Conservation (phyloP, 2,888 invertebrate species). For the Gerosis bhagava region DNA sequence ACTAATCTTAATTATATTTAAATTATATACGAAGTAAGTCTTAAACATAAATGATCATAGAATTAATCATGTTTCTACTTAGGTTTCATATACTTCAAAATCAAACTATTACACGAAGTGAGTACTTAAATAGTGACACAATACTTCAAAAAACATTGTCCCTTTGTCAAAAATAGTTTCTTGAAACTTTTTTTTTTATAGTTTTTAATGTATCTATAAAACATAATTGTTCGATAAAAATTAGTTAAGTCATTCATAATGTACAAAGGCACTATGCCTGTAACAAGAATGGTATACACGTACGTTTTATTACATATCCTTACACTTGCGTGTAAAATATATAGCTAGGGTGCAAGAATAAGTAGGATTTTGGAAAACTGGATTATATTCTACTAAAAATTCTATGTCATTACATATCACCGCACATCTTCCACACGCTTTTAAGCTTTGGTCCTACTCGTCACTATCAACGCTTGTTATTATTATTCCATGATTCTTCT, state of each 20-base stretch:
- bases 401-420: too few relatives aligned
- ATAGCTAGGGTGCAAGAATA: too few relatives aligned
- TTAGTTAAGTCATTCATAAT: conserved; percentile 51
- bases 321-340: not conserved
- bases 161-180: too few relatives aligned
- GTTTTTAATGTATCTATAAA: conserved; percentile 38
- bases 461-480: too few relatives aligned
- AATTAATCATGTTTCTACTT: conserved; percentile 9
- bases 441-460: conserved; percentile 66
- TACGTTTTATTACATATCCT: conserved; percentile 3
- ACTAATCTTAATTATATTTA: conserved; percentile 61
- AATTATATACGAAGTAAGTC: conserved; percentile 56
- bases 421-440: too few relatives aligned
- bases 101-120: conserved; percentile 43
- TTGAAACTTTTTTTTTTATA: conserved; percentile 25
- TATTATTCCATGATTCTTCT: too few relatives aligned
- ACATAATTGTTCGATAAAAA: conserved; percentile 34
- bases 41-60: conserved; percentile 37
- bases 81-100: conserved; percentile 41
- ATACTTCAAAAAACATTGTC: too few relatives aligned
- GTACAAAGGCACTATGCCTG: conserved; percentile 77
- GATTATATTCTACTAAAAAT: too few relatives aligned
- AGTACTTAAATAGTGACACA: conserved; percentile 6
- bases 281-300: conserved; percentile 42
- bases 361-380: too few relatives aligned